phyloP scores from a whole-genome alignment of 2,888 invertebrate genomes.

The Cryptocephalus moraei region DNA sequence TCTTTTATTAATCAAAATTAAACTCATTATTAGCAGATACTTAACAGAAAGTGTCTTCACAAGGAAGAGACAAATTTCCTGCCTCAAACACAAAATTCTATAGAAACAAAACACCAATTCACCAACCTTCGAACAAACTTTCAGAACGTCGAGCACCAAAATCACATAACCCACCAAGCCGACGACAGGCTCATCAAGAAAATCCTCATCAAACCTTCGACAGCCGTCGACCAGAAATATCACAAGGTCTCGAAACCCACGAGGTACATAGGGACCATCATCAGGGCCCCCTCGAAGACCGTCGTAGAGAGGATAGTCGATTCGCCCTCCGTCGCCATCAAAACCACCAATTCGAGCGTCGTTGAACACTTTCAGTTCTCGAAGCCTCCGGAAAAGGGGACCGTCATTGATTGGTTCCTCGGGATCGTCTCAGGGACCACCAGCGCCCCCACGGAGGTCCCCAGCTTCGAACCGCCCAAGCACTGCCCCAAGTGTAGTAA shows the following conservation, averaged over 20 bases:
- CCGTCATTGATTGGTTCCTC: constrained; percentile 31
- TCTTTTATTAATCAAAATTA: too few species aligned
- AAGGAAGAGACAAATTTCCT: too few species aligned
- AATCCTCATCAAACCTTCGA: too few species aligned
- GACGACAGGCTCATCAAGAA: too few species aligned
- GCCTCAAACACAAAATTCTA: too few species aligned
- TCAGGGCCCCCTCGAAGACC: constrained; percentile 1
- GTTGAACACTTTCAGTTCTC: constrained; percentile 3
- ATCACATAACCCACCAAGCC: too few species aligned
- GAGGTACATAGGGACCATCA: neutral
- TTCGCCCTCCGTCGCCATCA: constrained; percentile 9
- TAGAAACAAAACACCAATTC: too few species aligned
- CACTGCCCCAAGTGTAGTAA: constrained; percentile 27
- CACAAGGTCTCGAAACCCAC: neutral
- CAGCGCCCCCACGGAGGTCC: constrained; percentile 4
- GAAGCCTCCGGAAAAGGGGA: constrained; percentile 7
- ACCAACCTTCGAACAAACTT: too few species aligned
- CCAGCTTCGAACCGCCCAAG: constrained; percentile 6
- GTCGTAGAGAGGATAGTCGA: constrained; percentile 12
- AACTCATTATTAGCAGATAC: too few species aligned
- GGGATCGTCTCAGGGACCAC: constrained; percentile 25
- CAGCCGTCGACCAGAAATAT: too few species aligned
- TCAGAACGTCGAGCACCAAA: too few species aligned
- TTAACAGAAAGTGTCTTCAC: too few species aligned
- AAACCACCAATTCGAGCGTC: constrained; percentile 4